A percentile compares a stretch with the other conserved stretches of the same genome.
These are phyloP conservation scores for Beaufortia kweichowensis DNA, from an alignment of 2,113 vertebrate species.

Conservation along the genomic window DNA sequence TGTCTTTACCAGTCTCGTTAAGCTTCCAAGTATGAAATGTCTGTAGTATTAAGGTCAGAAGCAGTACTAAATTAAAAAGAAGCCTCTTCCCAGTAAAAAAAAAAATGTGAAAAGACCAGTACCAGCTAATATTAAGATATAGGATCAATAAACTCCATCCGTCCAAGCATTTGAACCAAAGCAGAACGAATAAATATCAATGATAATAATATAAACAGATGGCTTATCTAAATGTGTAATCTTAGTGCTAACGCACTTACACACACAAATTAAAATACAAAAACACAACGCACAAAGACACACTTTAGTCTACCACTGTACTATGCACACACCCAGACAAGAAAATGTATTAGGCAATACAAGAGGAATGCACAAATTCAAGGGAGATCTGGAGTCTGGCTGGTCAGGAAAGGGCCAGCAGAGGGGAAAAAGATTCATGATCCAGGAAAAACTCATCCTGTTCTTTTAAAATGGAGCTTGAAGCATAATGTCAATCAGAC, in stretches of 20 bases:
- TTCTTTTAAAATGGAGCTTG: too few relatives aligned
- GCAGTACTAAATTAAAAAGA: neutral
- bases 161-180: neutral
- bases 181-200: constrained; percentile 9
- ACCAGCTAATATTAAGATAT: neutral
- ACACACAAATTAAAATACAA: constrained; percentile 28
- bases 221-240: constrained; percentile 8
- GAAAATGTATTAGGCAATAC: constrained; percentile 57
- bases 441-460: constrained; percentile 5
- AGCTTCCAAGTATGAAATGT: constrained; percentile 55
- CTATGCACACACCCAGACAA: constrained; percentile 41
- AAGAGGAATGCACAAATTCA: constrained; percentile 55
- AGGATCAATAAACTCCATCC: neutral
- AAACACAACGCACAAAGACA: constrained; percentile 19
- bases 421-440: neutral
- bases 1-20: constrained; percentile 60
- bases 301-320: constrained; percentile 1
- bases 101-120: neutral
- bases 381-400: constrained; percentile 48
- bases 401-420: constrained; percentile 50
- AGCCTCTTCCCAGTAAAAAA: too few relatives aligned
- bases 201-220: constrained; percentile 62
- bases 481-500: neutral
- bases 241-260: constrained; percentile 37
- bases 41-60: constrained; percentile 18